Base-by-base conservation (phyloP, 2,888 invertebrate genomes). In the Drosophila monieri region DNA sequence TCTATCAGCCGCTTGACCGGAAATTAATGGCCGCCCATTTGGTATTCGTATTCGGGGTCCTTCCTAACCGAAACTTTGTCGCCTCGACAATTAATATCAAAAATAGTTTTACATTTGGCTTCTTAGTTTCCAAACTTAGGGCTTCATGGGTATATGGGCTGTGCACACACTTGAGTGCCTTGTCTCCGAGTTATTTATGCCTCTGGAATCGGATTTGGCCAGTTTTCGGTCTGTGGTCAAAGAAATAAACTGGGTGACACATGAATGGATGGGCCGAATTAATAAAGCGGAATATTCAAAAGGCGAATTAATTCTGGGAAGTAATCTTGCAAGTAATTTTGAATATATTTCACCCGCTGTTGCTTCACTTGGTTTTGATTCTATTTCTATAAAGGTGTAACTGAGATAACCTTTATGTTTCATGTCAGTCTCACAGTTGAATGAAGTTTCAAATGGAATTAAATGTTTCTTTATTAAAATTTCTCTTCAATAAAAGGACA, bases 1-100 rank as follows among this genome's bases (percentile, higher is more conserved):
- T 85, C 83, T 65, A 66, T 73, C 77, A 75, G 71, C 76, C 73
- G 81, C 88, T 84, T 87, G 85, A 87, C 83, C 83, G 88, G 83
- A 84, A 84, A 84, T 76, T 85, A 85, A 83, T 83, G 85, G 64
- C 77, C 68, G 62, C 71, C 66, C 78, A 77, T 75, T 78, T 78
- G 65, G 64, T 72, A 68, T 47, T 60, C 61, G 21, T 21, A 23
- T 23, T 23, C 4, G 5, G 68, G 47, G 9, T 44, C 32, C 27
- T 58, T 27, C 8, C 21, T n/a, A 48, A 12, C 49, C 41, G 35
- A 53, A 62, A 52, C 51, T 72, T 43, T 71, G 58, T 71, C 57
- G 60, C 60, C 76, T 65, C 72, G 55, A 84, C 76, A 81, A 86
- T 81, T 81, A 81, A 84, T 86, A 84, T 86, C 74, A 81, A 81